Evolutionary conservation across 2,797 vertebrate genomes (phyloP).

Genomic region (Pteronotus mesoamericanus): DNA sequence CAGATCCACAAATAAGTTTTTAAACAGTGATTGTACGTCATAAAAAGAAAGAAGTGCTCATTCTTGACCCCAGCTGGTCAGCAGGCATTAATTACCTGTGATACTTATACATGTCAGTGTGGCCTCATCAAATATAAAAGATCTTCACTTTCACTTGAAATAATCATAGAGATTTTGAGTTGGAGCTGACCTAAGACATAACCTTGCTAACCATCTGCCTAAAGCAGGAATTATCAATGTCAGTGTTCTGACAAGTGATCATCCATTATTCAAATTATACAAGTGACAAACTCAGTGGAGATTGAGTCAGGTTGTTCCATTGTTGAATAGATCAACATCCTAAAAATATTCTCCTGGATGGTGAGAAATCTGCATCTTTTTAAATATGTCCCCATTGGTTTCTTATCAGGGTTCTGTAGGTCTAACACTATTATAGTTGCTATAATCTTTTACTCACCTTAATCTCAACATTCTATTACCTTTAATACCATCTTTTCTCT

Average conservation of each 20-base stretch:
- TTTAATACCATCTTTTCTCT: background rate
- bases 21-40: conserved; percentile 7
- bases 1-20: conserved; percentile 55
- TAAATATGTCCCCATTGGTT: background rate
- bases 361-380: background rate
- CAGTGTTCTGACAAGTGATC: background rate
- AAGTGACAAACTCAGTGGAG: background rate
- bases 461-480: background rate
- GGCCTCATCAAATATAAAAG: conserved; percentile 26
- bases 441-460: background rate
- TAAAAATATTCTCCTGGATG: background rate
- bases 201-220: background rate
- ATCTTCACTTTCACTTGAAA: conserved; percentile 12
- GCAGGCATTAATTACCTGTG: conserved; percentile 30
- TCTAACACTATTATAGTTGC: background rate
- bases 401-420: background rate
- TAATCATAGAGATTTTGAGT: conserved; percentile 43
- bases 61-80: conserved; percentile 36
- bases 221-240: conserved; percentile 19
- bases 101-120: conserved; percentile 21
- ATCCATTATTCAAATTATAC: background rate
- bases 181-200: background rate
- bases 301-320: background rate
- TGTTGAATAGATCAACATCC: background rate
- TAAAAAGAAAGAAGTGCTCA: conserved; percentile 47